These are phyloP conservation scores for Phalacrocorax pelagicus DNA, from an alignment of 2,113 vertebrate genomes.

Conservation along the genomic window DNA sequence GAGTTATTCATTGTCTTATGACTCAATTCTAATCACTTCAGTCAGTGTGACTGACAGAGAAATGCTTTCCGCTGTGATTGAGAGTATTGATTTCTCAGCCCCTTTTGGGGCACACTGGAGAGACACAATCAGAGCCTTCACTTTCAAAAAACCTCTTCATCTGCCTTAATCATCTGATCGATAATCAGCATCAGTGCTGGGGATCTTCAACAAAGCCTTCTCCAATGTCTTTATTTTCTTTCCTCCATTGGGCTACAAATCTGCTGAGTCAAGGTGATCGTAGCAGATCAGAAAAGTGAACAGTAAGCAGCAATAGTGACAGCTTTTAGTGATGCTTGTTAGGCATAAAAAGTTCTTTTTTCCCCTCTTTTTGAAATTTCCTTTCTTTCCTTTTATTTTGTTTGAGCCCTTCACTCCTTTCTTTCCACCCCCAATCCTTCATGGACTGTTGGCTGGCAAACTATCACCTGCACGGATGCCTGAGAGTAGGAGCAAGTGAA, in stretches of 20 bases:
- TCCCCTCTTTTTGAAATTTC: background rate
- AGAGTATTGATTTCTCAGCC: slow-evolving; percentile 94
- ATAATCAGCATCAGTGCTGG: slow-evolving; percentile 89
- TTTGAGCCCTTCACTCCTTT: slow-evolving; percentile 35
- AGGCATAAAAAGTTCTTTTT: slow-evolving; percentile 44
- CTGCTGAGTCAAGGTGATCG: slow-evolving; percentile 95
- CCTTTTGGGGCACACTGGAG: slow-evolving; percentile 82
- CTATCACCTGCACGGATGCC: slow-evolving; percentile 85
- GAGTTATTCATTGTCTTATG: slow-evolving; percentile 95
- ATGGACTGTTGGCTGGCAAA: slow-evolving; percentile 84
- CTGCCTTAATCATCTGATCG: slow-evolving; percentile 96
- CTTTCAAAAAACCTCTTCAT: slow-evolving; percentile 93
- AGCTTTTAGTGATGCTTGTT: slow-evolving; percentile 67
- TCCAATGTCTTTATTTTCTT: slow-evolving; percentile 80
- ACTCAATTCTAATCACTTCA: slow-evolving; percentile 97
- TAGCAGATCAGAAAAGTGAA: slow-evolving; percentile 83
- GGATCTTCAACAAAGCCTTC: slow-evolving; percentile 84
- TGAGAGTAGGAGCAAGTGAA: slow-evolving; percentile 78
- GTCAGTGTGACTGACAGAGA: slow-evolving; percentile 90
- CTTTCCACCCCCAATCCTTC: slow-evolving; percentile 71
- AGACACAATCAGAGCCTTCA: slow-evolving; percentile 90
- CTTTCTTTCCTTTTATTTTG: slow-evolving; percentile 28
- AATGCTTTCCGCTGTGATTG: slow-evolving; percentile 89
- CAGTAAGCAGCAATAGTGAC: slow-evolving; percentile 72
- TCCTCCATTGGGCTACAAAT: slow-evolving; percentile 82